Percentiles rank a stretch among this genome's conserved stretches.
Conservation (phyloP, 2,888 invertebrate genomes). For the Cabera pusaria region DNA sequence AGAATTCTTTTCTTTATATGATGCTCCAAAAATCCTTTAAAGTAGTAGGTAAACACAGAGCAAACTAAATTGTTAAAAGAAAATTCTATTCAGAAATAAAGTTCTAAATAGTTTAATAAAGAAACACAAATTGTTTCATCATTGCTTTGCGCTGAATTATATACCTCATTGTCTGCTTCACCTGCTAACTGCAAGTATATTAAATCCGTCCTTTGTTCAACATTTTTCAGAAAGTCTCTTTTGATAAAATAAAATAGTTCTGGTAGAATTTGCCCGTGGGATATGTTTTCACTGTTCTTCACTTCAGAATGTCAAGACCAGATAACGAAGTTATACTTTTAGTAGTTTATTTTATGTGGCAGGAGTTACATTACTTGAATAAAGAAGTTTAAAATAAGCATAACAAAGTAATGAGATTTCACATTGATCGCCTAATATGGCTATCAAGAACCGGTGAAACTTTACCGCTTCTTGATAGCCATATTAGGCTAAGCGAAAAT, state of each 20-base stretch:
- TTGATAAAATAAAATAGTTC: conserved; percentile 26
- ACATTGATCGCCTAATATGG: too few species aligned
- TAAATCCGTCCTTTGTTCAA: conserved; percentile 33
- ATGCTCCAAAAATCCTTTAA: too few species aligned
- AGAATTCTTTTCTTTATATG: too few species aligned
- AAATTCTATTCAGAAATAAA: too few species aligned
- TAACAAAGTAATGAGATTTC: too few species aligned
- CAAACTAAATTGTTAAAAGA: too few species aligned
- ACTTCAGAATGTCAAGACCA: conserved; percentile 18
- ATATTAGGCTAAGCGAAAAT: too few species aligned
- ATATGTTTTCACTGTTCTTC: conserved; percentile 20
- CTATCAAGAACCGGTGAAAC: too few species aligned
- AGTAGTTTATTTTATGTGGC: conserved; percentile 14
- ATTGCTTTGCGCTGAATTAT: conserved; percentile 12
- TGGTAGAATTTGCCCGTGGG: conserved; percentile 21
- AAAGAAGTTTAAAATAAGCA: too few species aligned
- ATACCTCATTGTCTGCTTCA: conserved; percentile 32
- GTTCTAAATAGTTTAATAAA: conserved; percentile 5
- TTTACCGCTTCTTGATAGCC: too few species aligned
- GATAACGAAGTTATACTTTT: conserved; percentile 20
- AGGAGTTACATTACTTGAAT: too few species aligned
- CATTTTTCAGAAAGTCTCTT: conserved; percentile 32
- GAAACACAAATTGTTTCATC: conserved; percentile 19
- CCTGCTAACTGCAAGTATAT: conserved; percentile 33
- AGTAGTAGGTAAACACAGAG: too few species aligned